Evolutionary conservation across 2,888 invertebrate genomes (phyloP).

Genomic region (Agrochola circellaris): DNA sequence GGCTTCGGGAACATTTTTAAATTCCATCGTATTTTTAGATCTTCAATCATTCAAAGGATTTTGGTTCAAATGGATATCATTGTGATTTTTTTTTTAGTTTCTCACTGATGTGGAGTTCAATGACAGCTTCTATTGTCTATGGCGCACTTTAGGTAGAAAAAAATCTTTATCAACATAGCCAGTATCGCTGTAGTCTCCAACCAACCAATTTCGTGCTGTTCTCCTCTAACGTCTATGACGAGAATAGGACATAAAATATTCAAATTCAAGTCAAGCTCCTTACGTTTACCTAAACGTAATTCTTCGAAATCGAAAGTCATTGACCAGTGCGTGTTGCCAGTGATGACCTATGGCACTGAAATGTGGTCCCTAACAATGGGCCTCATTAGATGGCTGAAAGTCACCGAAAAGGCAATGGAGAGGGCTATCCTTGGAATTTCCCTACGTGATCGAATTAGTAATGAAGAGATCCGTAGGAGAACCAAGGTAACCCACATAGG

Average conservation of each 20-base stretch:
- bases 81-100: not conserved
- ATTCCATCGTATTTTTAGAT: conserved; percentile 46
- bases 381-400: too few species aligned
- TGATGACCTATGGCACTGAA: too few species aligned
- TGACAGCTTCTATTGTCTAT: not conserved
- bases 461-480: too few species aligned
- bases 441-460: too few species aligned
- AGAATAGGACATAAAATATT: conserved; percentile 43
- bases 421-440: too few species aligned
- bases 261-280: conserved; percentile 33
- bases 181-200: not conserved
- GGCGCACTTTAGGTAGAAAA: not conserved
- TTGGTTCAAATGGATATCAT: conserved; percentile 19
- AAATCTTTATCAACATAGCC: not conserved
- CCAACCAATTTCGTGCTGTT: conserved; percentile 3
- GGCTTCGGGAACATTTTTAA: conserved; percentile 26
- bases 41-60: conserved; percentile 20
- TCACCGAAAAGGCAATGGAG: too few species aligned
- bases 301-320: not conserved
- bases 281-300: conserved; percentile 54
- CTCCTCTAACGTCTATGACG: not conserved
- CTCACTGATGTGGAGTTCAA: conserved; percentile 23
- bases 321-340: too few species aligned
- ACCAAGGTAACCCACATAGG: too few species aligned
- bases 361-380: too few species aligned